Conservation (phyloP, 1,140 invertebrate genomes). For the Tetramorium simillimum region DNA sequence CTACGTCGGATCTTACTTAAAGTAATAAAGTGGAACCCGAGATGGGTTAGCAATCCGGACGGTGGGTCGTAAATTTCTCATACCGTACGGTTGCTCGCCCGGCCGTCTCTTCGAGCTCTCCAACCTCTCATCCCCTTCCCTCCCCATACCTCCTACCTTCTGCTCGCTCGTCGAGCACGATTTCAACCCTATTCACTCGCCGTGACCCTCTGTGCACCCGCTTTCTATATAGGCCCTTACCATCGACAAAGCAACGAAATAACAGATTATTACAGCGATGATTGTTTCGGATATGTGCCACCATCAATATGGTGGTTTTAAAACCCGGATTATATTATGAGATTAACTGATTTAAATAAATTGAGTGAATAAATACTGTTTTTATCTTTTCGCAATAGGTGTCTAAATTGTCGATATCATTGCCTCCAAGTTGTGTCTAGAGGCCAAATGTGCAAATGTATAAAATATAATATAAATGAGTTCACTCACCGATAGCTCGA, state of each 20-base stretch:
- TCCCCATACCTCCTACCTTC: not conserved
- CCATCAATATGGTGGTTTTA: conserved; percentile 18
- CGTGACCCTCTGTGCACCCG: conserved; percentile 76
- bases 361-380: not conserved
- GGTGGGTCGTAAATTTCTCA: conserved; percentile 76
- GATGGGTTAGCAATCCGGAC: conserved; percentile 74
- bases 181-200: conserved; percentile 73
- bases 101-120: conserved; percentile 15
- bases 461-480: not conserved
- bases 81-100: conserved; percentile 57
- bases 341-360: conserved; percentile 21
- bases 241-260: conserved; percentile 73
- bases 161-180: conserved; percentile 37
- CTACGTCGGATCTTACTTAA: conserved; percentile 72
- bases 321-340: not conserved
- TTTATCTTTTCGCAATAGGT: not conserved
- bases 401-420: not conserved
- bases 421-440: not conserved
- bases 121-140: not conserved
- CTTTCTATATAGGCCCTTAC: conserved; percentile 67
- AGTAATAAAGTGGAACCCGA: conserved; percentile 78
- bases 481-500: not conserved
- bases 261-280: conserved; percentile 71
- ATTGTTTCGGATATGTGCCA: conserved; percentile 51
- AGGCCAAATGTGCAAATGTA: not conserved